Evolutionary conservation across 2,888 invertebrate species (phyloP), one percentile per base, ranked within the genome.

Genomic region (Hesperia comma): DNA sequence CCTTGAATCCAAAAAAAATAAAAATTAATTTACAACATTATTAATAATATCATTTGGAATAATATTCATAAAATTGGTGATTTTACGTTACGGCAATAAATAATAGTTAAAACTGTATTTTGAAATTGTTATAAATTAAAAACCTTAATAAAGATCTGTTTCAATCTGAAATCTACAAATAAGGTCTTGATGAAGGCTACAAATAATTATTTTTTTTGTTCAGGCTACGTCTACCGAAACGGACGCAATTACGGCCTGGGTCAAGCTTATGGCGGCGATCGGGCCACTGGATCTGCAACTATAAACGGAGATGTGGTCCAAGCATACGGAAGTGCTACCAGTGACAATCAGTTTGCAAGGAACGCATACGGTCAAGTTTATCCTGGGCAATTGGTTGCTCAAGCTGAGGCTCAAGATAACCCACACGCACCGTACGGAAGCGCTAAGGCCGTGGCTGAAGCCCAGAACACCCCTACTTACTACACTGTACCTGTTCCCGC

Each of bases 191-290:
- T 0, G 1, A 49, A 49, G 8, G 53, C 26, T 21, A 26, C 6
- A 26, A 10, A 53, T 89, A 1, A 76, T n/a, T 21, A 53, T 19
- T 54, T 66, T 58, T 74, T 79, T n/a, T 77, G 71, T 62, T 0
- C 76, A 90, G 90, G 83, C 76, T 76, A 80, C 51, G 21, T 81
- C 43, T 82, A 78, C 79, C 91, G 91, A 79, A 83, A 85, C 75
- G 85, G 85, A 76, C 90, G 91, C 14, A 78, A 82, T 64, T 87
- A 81, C 72, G 80, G 87, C 26, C 70, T 80, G 17, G 85, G 88
- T 21, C 79, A 85, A 58, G 81, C 75, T 70, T 69, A 79, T 43
- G 79, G 79, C n/a, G 85, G 66, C 32, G 51, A 67, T 70, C 75
- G 77, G 58, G 89, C 88, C 1, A 79, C 77, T 8, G 82, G 84